Evolutionary conservation across 2,888 invertebrate species (phyloP).

Genomic region (Stenolophus ochropezus): DNA sequence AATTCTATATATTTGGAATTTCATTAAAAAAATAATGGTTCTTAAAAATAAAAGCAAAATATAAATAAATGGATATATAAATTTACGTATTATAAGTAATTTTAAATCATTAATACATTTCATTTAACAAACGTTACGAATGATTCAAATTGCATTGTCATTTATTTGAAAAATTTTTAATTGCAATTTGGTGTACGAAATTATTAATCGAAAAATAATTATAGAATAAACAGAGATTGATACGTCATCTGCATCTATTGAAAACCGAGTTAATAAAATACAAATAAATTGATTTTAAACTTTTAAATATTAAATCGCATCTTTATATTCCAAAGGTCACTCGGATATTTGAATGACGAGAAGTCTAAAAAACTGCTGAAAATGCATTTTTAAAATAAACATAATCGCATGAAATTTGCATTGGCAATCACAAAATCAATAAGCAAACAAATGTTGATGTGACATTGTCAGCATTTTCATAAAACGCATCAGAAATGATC

Average conservation of each 20-base stretch:
- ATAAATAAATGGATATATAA: too few relatives aligned
- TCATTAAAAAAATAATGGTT: too few relatives aligned
- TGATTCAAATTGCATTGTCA: neutral
- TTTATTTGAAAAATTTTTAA: neutral
- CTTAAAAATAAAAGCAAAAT: too few relatives aligned
- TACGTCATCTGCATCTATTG: neutral
- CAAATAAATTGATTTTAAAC: neutral
- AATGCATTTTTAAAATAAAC: constrained; percentile 33
- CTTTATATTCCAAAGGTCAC: neutral
- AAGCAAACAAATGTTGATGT: constrained; percentile 27
- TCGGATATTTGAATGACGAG: too few relatives aligned
- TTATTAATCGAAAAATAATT: neutral
- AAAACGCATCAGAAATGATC: neutral
- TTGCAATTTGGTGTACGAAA: neutral
- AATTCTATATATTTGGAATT: too few relatives aligned
- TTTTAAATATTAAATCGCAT: neutral
- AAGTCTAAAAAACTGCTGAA: neutral
- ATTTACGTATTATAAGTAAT: too few relatives aligned
- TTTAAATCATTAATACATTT: too few relatives aligned
- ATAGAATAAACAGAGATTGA: neutral
- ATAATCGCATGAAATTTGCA: constrained; percentile 33
- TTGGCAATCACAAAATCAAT: constrained; percentile 16
- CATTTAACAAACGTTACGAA: too few relatives aligned
- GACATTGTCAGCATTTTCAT: constrained; percentile 15
- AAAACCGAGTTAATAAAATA: neutral